Percentiles rank a stretch among this genome's conserved stretches.
These are phyloP conservation scores for Columba janthina DNA, from an alignment of 2,113 vertebrate species.

Conservation along the genomic window DNA sequence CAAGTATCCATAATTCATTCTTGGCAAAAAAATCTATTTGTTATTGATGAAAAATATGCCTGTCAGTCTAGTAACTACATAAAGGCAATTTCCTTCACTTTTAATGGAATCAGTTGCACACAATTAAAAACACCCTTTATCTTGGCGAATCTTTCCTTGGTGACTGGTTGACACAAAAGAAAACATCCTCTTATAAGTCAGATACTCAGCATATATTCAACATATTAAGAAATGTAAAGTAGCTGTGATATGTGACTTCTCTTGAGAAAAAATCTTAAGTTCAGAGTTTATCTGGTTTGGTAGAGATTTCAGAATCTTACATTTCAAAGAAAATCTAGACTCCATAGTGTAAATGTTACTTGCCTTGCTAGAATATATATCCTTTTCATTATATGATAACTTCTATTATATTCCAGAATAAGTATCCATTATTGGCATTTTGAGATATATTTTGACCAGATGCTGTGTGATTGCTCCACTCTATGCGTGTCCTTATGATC, in stretches of 20 bases:
- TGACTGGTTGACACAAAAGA: not conserved
- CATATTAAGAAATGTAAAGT: not conserved
- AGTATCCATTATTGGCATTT: not conserved
- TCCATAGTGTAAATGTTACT: not conserved
- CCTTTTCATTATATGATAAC: not conserved
- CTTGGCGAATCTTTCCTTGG: not conserved
- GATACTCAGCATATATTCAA: not conserved
- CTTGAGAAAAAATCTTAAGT: not conserved
- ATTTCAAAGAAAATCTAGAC: not conserved
- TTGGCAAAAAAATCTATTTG: not conserved
- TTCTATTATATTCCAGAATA: not conserved
- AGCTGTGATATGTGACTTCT: not conserved
- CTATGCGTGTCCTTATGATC: not conserved
- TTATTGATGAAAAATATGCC: not conserved
- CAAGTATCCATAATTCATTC: not conserved
- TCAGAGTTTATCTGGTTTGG: not conserved
- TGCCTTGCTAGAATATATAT: not conserved
- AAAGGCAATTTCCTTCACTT: not conserved
- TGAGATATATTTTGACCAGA: not conserved
- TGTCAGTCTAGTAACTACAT: not conserved
- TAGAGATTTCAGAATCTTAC: not conserved
- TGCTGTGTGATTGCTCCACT: not conserved
- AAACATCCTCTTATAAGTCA: not conserved
- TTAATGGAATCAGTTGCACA: not conserved
- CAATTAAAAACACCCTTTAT: not conserved